Evolutionary conservation across 2,797 vertebrate species (phyloP), one percentile per base, ranked within the genome.

Genomic region (Phyllotis vaccarum): DNA sequence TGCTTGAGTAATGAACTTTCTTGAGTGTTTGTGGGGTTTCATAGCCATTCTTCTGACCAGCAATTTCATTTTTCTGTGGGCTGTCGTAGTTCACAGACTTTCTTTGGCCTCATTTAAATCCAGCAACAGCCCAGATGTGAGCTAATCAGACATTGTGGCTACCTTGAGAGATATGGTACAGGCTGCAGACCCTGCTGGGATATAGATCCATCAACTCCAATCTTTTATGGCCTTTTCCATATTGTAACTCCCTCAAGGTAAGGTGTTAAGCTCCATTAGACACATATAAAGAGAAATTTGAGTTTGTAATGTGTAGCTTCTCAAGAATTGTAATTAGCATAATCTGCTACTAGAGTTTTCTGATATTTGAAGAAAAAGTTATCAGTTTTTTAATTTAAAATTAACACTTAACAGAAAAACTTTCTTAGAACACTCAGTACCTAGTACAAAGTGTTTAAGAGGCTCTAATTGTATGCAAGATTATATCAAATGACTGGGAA

Each of bases 311-410:
- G 81, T 96, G 54, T 92, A 95, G 95, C 94, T 81, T 78, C 87
- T 85, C 76, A 87, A 89, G 81, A 89, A 96, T 93, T 91, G 34
- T 93, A 96, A 96, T 97, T 97, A 97, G 89, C 72, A 85, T 96
- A 93, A 94, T 96, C 79, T 97, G 86, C 86, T 93, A 94, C 76
- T 93, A 91, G 89, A 96, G 92, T 96, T 96, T 95, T 49, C 82
- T 95, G 89, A 74, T 95, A 94, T 83, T 94, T 97, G 86, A 54
- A 89, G 90, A 93, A 87, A 85, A 64, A 43, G 90, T 83, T 95
- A 81, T 16, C n/a, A 62, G 46, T 91, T 96, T 95, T 95, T 60
- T 91, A n/a, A 54, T 75, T 93, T 93, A 76, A 76, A 58, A 87
- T 93, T 96, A 95, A 86, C 79, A 86, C 86, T 90, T 92, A 82